phyloP scores from a whole-genome alignment of 2,888 invertebrate genomes.

The Arctia plantaginis region DNA sequence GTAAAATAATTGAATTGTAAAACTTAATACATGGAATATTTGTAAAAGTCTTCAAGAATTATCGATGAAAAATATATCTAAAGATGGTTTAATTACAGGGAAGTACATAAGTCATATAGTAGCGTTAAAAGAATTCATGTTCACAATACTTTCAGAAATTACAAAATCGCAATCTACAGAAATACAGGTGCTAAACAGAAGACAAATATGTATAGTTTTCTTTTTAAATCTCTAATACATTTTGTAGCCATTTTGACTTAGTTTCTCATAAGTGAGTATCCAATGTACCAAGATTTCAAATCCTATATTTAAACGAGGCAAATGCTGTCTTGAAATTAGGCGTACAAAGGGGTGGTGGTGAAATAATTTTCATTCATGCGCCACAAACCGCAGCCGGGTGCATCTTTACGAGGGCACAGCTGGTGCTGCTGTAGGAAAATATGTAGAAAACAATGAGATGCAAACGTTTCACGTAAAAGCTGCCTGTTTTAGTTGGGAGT shows the following conservation, averaged over 20 bases:
- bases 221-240: not conserved
- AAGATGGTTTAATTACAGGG: too few relatives aligned
- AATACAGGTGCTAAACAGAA: not conserved
- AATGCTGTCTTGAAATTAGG: constrained; percentile 52
- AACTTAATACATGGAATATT: not conserved
- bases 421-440: constrained; percentile 43
- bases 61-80: too few relatives aligned
- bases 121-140: too few relatives aligned
- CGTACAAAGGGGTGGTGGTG: constrained; percentile 31
- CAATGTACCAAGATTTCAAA: constrained; percentile 28
- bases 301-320: constrained; percentile 39
- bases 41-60: too few relatives aligned
- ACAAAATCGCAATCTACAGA: not conserved
- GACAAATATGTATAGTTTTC: not conserved
- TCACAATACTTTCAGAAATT: too few relatives aligned
- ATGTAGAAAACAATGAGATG: constrained; percentile 44
- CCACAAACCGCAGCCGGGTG: constrained; percentile 43
- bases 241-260: not conserved
- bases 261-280: not conserved
- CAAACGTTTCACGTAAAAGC: constrained; percentile 30
- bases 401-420: constrained; percentile 53
- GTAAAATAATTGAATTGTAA: not conserved
- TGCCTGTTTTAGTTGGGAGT: constrained; percentile 22
- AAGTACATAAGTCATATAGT: too few relatives aligned
- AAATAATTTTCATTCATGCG: constrained; percentile 52